Conservation (phyloP, 1,140 invertebrate genomes). For the Agrypnia vestita region DNA sequence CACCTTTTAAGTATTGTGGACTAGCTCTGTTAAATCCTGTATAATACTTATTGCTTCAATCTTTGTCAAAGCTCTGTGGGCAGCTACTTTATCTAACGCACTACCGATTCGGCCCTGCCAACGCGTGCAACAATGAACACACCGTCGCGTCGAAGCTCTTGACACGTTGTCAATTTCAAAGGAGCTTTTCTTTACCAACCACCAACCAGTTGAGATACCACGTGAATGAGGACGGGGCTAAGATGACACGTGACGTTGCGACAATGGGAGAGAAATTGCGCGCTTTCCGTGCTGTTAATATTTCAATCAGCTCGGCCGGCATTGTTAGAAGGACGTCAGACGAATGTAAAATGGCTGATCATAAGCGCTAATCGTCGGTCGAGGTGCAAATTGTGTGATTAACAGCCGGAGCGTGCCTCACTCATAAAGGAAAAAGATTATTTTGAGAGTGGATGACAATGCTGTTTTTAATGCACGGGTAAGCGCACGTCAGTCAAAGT, state of each 20-base stretch:
- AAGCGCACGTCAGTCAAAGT: neutral
- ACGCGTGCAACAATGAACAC: neutral
- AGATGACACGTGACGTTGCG: neutral
- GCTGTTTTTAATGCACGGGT: neutral
- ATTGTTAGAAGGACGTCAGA: neutral
- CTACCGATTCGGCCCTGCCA: neutral
- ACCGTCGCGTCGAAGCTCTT: neutral
- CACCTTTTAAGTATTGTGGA: too few species aligned
- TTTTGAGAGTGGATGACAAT: neutral
- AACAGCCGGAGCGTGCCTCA: too few species aligned
- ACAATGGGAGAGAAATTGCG: neutral
- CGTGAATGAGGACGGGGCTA: neutral
- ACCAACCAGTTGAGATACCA: neutral
- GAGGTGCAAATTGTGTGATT: neutral
- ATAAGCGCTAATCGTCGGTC: neutral
- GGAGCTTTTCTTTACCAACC: constrained; percentile 9
- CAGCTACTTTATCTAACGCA: neutral
- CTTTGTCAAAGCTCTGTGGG: too few species aligned
- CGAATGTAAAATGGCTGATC: neutral
- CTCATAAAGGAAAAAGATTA: neutral
- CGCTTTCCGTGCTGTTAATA: neutral
- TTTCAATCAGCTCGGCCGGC: constrained; percentile 1
- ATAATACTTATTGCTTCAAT: too few species aligned
- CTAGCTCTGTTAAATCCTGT: too few species aligned
- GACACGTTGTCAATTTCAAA: neutral